phyloP scores from a whole-genome alignment of 2,113 vertebrate species.

The Lanius ludovicianus region DNA sequence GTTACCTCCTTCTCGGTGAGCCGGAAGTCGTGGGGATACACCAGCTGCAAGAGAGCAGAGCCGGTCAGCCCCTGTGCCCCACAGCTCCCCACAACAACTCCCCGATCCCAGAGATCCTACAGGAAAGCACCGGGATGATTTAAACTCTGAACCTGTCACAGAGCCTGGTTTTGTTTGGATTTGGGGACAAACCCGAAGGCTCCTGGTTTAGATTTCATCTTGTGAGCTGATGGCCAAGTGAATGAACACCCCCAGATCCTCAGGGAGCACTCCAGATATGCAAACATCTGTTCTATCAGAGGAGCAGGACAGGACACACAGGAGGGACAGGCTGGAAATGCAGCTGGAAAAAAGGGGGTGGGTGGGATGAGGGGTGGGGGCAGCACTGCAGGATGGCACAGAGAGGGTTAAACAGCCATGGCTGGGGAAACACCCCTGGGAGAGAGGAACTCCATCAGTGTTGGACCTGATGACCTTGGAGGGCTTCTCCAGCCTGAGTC shows the following conservation, averaged over 20 bases:
- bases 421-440: neutral
- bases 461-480: fast-evolving
- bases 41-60: conserved; percentile 76
- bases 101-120: fast-evolving
- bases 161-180: fast-evolving
- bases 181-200: neutral
- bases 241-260: neutral
- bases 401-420: fast-evolving
- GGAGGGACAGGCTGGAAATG: neutral
- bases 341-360: neutral
- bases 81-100: fast-evolving
- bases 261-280: neutral
- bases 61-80: neutral
- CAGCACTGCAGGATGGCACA: neutral
- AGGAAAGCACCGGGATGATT: fast-evolving
- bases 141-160: fast-evolving
- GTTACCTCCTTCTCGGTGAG: conserved; percentile 96
- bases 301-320: neutral
- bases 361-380: too few relatives aligned
- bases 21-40: conserved; percentile 85
- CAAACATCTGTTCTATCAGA: neutral
- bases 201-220: neutral
- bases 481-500: neutral
- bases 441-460: neutral
- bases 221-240: fast-evolving